Base-by-base conservation (phyloP, 2,888 invertebrate species). In the Ichneumon xanthorius region DNA sequence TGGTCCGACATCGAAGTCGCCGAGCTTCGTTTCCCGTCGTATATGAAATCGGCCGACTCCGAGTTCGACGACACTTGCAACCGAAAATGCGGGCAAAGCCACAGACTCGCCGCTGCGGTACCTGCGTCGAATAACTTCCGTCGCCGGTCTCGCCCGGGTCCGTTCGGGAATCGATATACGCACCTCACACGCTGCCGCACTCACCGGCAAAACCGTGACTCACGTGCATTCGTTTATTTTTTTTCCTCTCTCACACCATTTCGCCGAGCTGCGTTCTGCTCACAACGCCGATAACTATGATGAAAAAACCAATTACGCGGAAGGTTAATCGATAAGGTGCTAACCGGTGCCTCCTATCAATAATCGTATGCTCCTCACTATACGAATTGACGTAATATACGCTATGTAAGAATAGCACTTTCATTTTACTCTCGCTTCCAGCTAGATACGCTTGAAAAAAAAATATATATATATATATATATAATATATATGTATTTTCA, bases 101-200 rank as follows among this genome's bases (percentile, higher is more conserved):
- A 14, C 22, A 55, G 19, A 55, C 30, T 30, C 19, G 16, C 40
- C 26, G 26, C 16, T 14, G 40, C 40, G 55, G 30, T 55, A 19
- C 37, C 11, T 40, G 53, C 14, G 67, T 48, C 4, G 73, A 58
- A 58, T 58, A 19, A 58, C 45, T 73, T 63, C 61, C 73, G 45
- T 26, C 22, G 30, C 58, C 55, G 14, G 6, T 58, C 22, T 9
- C 67, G 45, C 26, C n/a, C n/a, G 37, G 45, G 16, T 61, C 16
- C 30, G 19, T 30, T 48, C n/a, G 45, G 68, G 37, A 76, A 82
- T 82, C 82, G 77, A 82, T 82, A 80, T 58, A 61, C 45, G 48
- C 26, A 68, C 50, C 67, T 55, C 65, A 16, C 45, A 30, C 71
- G 53, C 71, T 4, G 30, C 2, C 30, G 33, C 61, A 50, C 77